These are phyloP conservation scores for Habropoda laboriosa DNA, from an alignment of 1,140 invertebrate genomes.

Conservation along the genomic window DNA sequence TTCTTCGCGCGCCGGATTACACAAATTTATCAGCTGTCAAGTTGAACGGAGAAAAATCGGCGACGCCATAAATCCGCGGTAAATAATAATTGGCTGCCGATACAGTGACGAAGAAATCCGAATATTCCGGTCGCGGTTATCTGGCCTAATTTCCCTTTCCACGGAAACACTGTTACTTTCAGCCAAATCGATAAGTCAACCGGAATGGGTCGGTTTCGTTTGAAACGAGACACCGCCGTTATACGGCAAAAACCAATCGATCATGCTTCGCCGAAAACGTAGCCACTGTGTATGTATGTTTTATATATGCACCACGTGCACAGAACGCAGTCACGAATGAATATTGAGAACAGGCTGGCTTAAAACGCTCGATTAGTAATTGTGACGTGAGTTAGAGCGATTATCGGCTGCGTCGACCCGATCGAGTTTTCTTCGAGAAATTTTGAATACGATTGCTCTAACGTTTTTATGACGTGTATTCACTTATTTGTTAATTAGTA, in stretches of 20 bases:
- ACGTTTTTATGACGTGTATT: too few relatives aligned
- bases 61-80: background rate
- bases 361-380: background rate
- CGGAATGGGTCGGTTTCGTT: conserved; percentile 17
- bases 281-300: background rate
- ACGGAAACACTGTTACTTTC: conserved; percentile 61
- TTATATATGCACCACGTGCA: too few relatives aligned
- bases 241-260: background rate
- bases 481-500: too few relatives aligned
- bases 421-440: too few relatives aligned
- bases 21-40: conserved; percentile 1
- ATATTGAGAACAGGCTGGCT: background rate
- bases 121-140: background rate
- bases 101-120: background rate
- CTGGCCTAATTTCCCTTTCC: conserved; percentile 54
- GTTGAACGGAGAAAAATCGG: background rate
- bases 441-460: too few relatives aligned
- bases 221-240: background rate
- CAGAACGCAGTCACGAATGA: background rate
- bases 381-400: background rate
- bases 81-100: background rate
- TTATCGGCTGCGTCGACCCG: too few relatives aligned
- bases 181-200: conserved; percentile 56
- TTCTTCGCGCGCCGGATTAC: too few relatives aligned
- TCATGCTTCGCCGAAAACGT: background rate